Evolutionary conservation across 2,888 invertebrate species (phyloP).

Genomic region (Arctia plantaginis): DNA sequence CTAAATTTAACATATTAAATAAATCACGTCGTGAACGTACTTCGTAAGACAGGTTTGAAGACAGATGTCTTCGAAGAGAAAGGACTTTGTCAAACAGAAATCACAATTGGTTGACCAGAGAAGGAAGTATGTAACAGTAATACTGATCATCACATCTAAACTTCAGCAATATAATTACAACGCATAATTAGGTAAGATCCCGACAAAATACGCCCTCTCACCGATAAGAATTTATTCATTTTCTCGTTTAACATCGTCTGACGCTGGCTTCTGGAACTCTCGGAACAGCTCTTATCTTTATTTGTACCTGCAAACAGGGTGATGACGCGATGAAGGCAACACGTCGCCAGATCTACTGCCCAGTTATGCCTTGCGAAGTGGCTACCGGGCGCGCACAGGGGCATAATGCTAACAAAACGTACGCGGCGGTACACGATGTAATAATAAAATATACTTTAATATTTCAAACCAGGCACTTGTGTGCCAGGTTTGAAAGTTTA

Average conservation of each 20-base stretch:
- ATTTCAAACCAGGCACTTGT: slow-evolving; percentile 57
- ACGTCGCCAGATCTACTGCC: slow-evolving; percentile 45
- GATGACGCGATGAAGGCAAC: slow-evolving; percentile 74
- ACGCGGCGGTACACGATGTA: slow-evolving; percentile 50
- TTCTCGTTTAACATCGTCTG: slow-evolving; percentile 96
- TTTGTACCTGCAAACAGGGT: slow-evolving; percentile 85
- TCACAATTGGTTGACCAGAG: slow-evolving; percentile 76
- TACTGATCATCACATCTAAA: slow-evolving; percentile 77
- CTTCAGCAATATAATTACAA: slow-evolving; percentile 78
- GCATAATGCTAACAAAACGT: slow-evolving; percentile 53
- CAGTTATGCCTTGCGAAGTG: slow-evolving; percentile 50
- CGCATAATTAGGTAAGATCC: slow-evolving; percentile 65
- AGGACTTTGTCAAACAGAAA: slow-evolving; percentile 71
- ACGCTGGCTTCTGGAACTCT: slow-evolving; percentile 91
- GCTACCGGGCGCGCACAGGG: slow-evolving; percentile 74
- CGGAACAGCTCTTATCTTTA: slow-evolving; percentile 88
- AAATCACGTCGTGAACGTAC: slow-evolving; percentile 59
- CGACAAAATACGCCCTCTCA: slow-evolving; percentile 86
- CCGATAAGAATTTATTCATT: slow-evolving; percentile 97
- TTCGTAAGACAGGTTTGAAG: slow-evolving; percentile 53
- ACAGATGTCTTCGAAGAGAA: slow-evolving; percentile 59
- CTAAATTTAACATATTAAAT: not conserved
- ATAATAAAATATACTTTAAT: slow-evolving; percentile 25
- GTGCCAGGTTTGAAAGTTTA: slow-evolving; percentile 57
- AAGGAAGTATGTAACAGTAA: slow-evolving; percentile 75